These are phyloP conservation scores for Acanthosepion lycidas DNA, from an alignment of 2,888 invertebrate species.

Conservation along the genomic window DNA sequence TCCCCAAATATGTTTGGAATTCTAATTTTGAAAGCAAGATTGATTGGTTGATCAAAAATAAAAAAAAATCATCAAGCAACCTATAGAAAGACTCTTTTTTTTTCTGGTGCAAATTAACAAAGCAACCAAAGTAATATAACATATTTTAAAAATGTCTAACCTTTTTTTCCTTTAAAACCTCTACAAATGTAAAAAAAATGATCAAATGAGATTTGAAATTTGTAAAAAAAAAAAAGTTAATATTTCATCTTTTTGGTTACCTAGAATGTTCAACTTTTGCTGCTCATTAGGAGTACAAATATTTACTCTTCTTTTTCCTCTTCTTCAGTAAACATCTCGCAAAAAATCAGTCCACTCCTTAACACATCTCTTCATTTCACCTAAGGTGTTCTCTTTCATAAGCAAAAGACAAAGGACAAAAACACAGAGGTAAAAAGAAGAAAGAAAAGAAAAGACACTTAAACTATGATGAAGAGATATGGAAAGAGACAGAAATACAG, in stretches of 20 bases:
- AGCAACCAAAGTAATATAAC: neutral
- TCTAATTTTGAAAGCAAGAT: neutral
- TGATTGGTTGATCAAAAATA: neutral
- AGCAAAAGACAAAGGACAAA: neutral
- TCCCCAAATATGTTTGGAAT: neutral
- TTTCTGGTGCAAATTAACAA: too few relatives aligned
- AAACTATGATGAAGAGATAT: neutral
- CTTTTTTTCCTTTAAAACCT: neutral
- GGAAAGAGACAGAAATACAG: neutral
- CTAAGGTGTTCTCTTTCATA: neutral
- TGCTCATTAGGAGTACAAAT: neutral
- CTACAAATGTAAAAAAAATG: neutral
- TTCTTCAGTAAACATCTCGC: neutral
- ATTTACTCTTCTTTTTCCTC: conserved; percentile 33
- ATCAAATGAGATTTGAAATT: neutral
- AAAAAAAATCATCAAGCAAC: neutral
- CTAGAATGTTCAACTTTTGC: neutral
- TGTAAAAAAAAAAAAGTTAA: neutral
- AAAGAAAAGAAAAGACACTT: neutral
- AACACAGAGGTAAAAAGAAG: neutral
- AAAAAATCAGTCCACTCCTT: conserved; percentile 20
- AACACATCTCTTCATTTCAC: conserved; percentile 4
- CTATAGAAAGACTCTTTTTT: neutral
- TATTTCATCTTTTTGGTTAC: neutral
- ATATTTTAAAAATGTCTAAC: neutral